Percentiles rank a stretch among this genome's conserved stretches.
Evolutionary conservation across 2,113 vertebrate species (phyloP).

Genomic region (Elgaria multicarinata): DNA sequence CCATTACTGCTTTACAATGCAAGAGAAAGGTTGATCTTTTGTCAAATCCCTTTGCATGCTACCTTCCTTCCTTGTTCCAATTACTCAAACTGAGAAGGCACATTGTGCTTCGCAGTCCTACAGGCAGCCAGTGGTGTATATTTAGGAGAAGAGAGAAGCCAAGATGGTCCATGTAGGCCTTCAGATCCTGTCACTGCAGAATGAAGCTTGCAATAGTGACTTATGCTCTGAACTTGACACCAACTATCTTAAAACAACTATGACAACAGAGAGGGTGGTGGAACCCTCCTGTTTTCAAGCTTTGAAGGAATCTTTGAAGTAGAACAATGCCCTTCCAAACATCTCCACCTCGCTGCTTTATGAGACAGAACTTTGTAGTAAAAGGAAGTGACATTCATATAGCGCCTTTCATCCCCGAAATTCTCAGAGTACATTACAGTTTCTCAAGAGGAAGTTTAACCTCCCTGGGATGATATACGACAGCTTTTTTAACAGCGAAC

Average conservation of each 20-base stretch:
- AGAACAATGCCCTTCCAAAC: not conserved
- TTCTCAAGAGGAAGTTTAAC: not conserved
- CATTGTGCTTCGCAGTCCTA: slow-evolving; percentile 69
- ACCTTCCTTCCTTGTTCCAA: slow-evolving; percentile 72
- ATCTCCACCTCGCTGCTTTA: not conserved
- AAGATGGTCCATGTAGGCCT: slow-evolving; percentile 23
- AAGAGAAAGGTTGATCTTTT: slow-evolving; percentile 71
- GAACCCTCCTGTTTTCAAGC: not conserved
- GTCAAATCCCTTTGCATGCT: slow-evolving; percentile 59
- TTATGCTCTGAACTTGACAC: slow-evolving; percentile 39
- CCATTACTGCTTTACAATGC: slow-evolving; percentile 66
- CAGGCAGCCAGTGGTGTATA: slow-evolving; percentile 64
- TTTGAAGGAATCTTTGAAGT: slow-evolving; percentile 1
- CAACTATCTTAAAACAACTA: not conserved
- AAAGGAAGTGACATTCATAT: not conserved
- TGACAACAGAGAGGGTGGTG: not conserved
- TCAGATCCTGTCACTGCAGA: slow-evolving; percentile 52
- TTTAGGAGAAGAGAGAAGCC: slow-evolving; percentile 54
- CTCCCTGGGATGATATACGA: not conserved
- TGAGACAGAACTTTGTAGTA: slow-evolving; percentile 20
- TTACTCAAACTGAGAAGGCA: slow-evolving; percentile 64
- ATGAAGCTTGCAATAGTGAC: slow-evolving; percentile 43
- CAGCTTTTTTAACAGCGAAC: not conserved
- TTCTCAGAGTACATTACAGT: slow-evolving; percentile 1
- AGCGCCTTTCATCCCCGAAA: not conserved